These are phyloP conservation scores for Drosophila orosa DNA, from an alignment of 1,140 invertebrate species.

Conservation along the genomic window DNA sequence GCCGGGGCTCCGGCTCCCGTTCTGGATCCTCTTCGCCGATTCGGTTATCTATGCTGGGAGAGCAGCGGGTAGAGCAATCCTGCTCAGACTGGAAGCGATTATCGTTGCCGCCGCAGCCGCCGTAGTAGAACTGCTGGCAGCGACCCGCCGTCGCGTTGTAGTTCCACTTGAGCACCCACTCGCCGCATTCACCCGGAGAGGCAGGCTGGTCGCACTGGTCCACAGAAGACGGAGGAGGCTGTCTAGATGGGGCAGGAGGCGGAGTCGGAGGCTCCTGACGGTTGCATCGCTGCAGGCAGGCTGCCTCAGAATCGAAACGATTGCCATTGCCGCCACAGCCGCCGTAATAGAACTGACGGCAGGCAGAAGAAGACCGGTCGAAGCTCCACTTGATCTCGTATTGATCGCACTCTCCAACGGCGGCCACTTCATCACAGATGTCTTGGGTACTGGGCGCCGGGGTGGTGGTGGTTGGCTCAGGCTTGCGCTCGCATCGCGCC, in stretches of 20 bases:
- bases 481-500: slow-evolving; percentile 85
- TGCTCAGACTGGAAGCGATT: slow-evolving; percentile 90
- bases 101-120: slow-evolving; percentile 92
- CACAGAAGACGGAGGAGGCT: slow-evolving; percentile 22
- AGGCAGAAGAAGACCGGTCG: slow-evolving; percentile 88
- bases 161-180: slow-evolving; percentile 92
- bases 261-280: slow-evolving; percentile 37
- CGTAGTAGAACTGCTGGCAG: slow-evolving; percentile 92
- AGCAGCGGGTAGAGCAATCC: slow-evolving; percentile 91
- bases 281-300: slow-evolving; percentile 88
- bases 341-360: slow-evolving; percentile 92
- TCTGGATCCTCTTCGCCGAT: slow-evolving; percentile 33
- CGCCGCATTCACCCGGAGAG: slow-evolving; percentile 90
- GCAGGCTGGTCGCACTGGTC: slow-evolving; percentile 89
- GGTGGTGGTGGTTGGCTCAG: slow-evolving; percentile 58
- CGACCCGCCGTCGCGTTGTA: slow-evolving; percentile 89
- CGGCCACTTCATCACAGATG: slow-evolving; percentile 50
- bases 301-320: slow-evolving; percentile 88
- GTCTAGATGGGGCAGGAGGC: slow-evolving; percentile 41
- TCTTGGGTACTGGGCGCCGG: slow-evolving; percentile 43
- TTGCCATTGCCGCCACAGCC: slow-evolving; percentile 93
- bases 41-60: slow-evolving; percentile 30
- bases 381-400: slow-evolving; percentile 89
- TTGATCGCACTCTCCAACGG: slow-evolving; percentile 42
- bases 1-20: slow-evolving; percentile 22